Evolutionary conservation across 2,113 vertebrate species (phyloP).

Genomic region (Percina caprodes): DNA sequence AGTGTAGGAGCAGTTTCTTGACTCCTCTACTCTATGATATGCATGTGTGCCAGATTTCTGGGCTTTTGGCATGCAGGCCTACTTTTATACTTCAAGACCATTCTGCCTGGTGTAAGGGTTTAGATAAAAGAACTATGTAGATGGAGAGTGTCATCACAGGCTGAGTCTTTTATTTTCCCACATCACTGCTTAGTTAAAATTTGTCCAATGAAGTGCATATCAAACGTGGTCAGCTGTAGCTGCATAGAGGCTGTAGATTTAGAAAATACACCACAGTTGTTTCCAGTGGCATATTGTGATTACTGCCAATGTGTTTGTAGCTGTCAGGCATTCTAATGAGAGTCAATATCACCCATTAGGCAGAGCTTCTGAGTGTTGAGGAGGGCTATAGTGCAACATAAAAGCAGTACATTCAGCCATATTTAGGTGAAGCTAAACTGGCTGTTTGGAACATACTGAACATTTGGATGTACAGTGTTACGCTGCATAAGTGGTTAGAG

Average conservation of each 20-base stretch:
- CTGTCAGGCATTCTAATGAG: slow-evolving; percentile 20
- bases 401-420: slow-evolving; percentile 1
- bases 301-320: slow-evolving; percentile 7
- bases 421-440: neutral
- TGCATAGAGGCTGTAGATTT: slow-evolving; percentile 1
- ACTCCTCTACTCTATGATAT: slow-evolving; percentile 20
- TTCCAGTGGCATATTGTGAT: slow-evolving; percentile 16
- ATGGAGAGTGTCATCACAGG: slow-evolving; percentile 20
- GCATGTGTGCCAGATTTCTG: slow-evolving; percentile 26
- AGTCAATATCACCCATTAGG: slow-evolving; percentile 16
- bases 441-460: neutral
- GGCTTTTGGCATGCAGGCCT: slow-evolving; percentile 30
- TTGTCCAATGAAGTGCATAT: slow-evolving; percentile 22
- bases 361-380: neutral
- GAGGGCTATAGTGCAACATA: neutral
- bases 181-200: slow-evolving; percentile 33
- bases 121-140: slow-evolving; percentile 41
- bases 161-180: slow-evolving; percentile 9
- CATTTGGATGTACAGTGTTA: neutral
- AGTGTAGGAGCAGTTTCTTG: neutral
- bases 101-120: slow-evolving; percentile 18
- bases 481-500: neutral
- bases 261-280: slow-evolving; percentile 5
- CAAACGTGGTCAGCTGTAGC: slow-evolving; percentile 6
- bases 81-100: slow-evolving; percentile 18